Evolutionary conservation across 2,113 vertebrate species (phyloP), one percentile per base, ranked within the genome.

Genomic region (Boleophthalmus pectinirostris): DNA sequence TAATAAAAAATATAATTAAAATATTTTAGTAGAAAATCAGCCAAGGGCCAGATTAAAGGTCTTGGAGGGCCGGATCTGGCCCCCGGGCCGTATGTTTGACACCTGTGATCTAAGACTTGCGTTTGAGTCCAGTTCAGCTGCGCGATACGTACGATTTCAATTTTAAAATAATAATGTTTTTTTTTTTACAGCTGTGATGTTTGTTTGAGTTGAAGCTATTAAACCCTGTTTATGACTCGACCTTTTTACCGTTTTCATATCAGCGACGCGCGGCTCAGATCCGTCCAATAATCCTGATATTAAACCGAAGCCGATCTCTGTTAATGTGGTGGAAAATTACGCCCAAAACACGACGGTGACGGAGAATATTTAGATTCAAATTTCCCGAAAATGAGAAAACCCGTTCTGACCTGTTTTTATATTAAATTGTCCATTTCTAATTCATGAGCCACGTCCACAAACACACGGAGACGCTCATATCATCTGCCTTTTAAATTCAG

Each of bases 401-500:
- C 33, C 7, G 15, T 46, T 16, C 23, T n/a, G 25, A 70, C 63
- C 64, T 33, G 18, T 77, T 78, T 35, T 23, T 63, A 69, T 24
- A 2, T 61, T 75, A 73, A 70, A 38, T 53, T 58, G 63, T 13
- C 68, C 35, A 33, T 25, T 20, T 20, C 54, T 35, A 70, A 77
- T 75, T 54, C 72, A 45, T 29, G 57, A 69, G 64, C 63, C 66
- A 47, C 33, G 54, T 64, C 24, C 60, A 16, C 65, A 75, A 63
- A 66, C 61, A 70, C 72, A 56, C 70, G 64, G 46, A n/a, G n/a
- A 51, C 45, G 61, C 68, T 84, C 82, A 71, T 73, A 69, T 87
- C 73, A 87, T 89, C 83, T 89, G 80, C 86, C 70, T 89, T 85
- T 88, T 69, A 86, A 80, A 87, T 86, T 8, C 66, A 80, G 21